A percentile compares a stretch with the other conserved stretches of the same genome.
These are phyloP conservation scores for Procavia capensis DNA, from an alignment of 2,113 vertebrate species.

Conservation along the genomic window DNA sequence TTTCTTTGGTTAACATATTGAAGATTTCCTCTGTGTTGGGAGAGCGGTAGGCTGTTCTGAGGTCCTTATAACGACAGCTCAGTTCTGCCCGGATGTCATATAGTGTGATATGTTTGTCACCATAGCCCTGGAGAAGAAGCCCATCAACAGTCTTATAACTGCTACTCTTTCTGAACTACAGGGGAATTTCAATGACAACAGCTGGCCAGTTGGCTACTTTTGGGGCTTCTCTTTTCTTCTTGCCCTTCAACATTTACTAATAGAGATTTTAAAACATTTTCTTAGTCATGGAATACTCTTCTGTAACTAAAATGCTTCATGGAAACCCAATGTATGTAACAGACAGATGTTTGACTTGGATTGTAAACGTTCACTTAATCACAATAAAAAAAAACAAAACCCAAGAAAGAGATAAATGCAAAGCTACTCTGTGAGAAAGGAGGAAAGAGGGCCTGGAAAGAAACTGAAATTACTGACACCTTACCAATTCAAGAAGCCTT, in stretches of 20 bases:
- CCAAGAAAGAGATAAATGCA: no score
- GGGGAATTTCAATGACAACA: background rate
- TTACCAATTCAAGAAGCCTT: background rate
- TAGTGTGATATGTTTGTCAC: slow-evolving; percentile 98
- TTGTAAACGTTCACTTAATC: no score
- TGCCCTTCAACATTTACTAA: background rate
- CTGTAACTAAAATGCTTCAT: background rate
- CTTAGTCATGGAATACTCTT: background rate
- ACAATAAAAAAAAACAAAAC: no score
- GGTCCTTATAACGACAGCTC: slow-evolving; percentile 98
- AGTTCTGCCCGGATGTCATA: slow-evolving; percentile 99
- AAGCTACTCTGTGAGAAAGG: background rate
- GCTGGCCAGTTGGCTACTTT: background rate
- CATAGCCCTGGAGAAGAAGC: slow-evolving; percentile 91
- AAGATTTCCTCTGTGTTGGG: slow-evolving; percentile 98
- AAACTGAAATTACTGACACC: background rate
- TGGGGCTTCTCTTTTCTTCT: background rate
- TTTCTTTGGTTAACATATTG: slow-evolving; percentile 99
- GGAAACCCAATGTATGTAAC: background rate
- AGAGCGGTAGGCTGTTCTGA: slow-evolving; percentile 94
- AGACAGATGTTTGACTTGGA: no score
- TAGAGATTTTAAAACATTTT: background rate
- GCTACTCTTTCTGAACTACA: background rate
- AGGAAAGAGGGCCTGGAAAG: background rate
- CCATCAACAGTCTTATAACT: background rate